phyloP scores from a whole-genome alignment of 2,888 invertebrate genomes.

The Rotaria socialis region DNA sequence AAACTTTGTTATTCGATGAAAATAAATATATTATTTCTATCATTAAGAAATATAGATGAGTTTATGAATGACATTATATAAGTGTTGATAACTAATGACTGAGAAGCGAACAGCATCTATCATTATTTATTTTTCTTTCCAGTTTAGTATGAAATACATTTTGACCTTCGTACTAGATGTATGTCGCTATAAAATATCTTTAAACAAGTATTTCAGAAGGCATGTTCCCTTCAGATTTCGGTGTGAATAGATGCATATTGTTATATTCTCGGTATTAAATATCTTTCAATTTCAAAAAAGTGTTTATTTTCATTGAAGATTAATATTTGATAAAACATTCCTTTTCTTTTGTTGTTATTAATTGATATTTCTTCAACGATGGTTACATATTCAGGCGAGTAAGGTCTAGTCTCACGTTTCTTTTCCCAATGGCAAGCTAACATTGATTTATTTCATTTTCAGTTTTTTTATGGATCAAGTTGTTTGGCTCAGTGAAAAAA shows the following conservation, averaged over 20 bases:
- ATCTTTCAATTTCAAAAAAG: not conserved
- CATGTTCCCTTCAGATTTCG: not conserved
- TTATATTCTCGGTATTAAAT: not conserved
- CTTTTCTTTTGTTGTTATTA: too few relatives aligned
- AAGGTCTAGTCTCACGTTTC: not conserved
- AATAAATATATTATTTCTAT: too few relatives aligned
- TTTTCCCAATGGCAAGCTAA: too few relatives aligned
- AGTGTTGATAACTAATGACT: too few relatives aligned
- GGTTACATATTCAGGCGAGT: not conserved
- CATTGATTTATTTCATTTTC: not conserved
- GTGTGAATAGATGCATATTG: not conserved
- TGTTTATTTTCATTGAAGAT: not conserved
- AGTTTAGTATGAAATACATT: not conserved
- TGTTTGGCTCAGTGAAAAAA: conserved; percentile 7
- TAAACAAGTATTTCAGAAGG: not conserved
- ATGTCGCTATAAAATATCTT: not conserved
- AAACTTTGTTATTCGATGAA: not conserved
- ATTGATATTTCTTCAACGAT: not conserved
- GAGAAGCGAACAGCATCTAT: too few relatives aligned
- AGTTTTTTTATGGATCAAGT: conserved; percentile 2
- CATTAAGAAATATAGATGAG: too few relatives aligned
- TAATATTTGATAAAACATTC: not conserved
- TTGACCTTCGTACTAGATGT: not conserved
- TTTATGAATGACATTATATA: too few relatives aligned
- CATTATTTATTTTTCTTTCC: too few relatives aligned